phyloP scores from a whole-genome alignment of 2,797 vertebrate species.

The Benthosema pterotum region DNA sequence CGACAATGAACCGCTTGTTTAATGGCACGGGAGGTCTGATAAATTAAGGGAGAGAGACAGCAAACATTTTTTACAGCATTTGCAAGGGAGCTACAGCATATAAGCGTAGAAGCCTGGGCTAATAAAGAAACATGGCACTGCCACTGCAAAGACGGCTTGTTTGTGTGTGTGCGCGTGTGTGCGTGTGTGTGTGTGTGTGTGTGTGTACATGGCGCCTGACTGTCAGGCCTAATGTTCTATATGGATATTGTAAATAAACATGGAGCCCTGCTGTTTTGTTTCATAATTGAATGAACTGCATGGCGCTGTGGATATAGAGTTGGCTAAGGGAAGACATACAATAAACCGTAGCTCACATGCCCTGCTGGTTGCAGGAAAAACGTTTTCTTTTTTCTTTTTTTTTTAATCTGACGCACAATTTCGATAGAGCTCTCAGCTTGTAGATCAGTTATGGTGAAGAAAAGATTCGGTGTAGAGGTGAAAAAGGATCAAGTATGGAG shows the following conservation, averaged over 20 bases:
- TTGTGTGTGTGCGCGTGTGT: neutral
- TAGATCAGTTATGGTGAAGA: too few relatives aligned
- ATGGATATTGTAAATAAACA: slow-evolving; percentile 24
- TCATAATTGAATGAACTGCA: slow-evolving; percentile 6
- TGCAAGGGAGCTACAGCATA: slow-evolving; percentile 1
- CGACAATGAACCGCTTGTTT: slow-evolving; percentile 41
- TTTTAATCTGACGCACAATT: too few relatives aligned
- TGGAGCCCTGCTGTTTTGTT: neutral
- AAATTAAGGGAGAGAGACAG: slow-evolving; percentile 34
- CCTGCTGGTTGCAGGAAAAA: too few relatives aligned
- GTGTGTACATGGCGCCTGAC: slow-evolving; percentile 10
- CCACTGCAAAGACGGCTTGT: neutral
- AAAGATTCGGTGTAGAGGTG: too few relatives aligned
- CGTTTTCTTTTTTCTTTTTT: too few relatives aligned
- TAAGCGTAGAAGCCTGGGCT: slow-evolving; percentile 9
- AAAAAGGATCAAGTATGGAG: too few relatives aligned
- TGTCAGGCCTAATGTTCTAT: slow-evolving; percentile 13
- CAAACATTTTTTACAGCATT: slow-evolving; percentile 12
- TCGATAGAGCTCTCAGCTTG: too few relatives aligned
- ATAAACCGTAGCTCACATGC: neutral
- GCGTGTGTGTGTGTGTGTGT: slow-evolving; percentile 4
- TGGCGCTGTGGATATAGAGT: neutral
- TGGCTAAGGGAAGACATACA: neutral
- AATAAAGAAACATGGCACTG: slow-evolving; percentile 39
- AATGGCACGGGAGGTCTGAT: slow-evolving; percentile 44